Base-by-base conservation (phyloP, 2,113 vertebrate genomes). In the Epinephelus cyanopodus region DNA sequence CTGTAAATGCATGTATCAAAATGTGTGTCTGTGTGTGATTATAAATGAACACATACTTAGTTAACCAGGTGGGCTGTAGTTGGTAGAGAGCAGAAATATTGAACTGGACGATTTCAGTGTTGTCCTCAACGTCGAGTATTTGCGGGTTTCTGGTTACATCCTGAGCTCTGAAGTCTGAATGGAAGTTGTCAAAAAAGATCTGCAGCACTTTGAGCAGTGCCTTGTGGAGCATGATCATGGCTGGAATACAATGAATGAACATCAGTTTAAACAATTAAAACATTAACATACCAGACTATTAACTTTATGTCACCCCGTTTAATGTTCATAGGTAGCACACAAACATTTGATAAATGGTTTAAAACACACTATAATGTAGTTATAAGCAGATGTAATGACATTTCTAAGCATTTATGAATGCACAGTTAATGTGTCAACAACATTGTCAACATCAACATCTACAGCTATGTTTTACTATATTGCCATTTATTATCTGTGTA, bases 181-280 rank as follows among this genome's bases (percentile, higher is more conserved):
- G 90, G 82, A 95, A 95, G 91, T 94, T 95, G 76, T 90, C 87
- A 60, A 95, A 95, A 78, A 94, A 95, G 23, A 87, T 68, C 80
- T 93, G 90, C 37, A 95, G 89, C 69, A 95, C 56, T 74, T 89
- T 90, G 1, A 77, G 73, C 79, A 95, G 81, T 2, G 89, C 91
- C 10, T 52, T 42, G 58, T 94, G 87, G n/a, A 95, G 92, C 77
- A 61, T 74, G n/a, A 78, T 3, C 74, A 94, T 39, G 8, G 80
- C 95, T 95, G 37, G 0, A 86, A 67, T 0, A 70, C 27, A 81
- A n/a, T 75, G 23, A 50, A 61, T 1, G 71, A 83, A 79, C 27
- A 58, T 37, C 17, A 65, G 4, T 48, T 39, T 14, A 58, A 18
- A 69, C 23, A 33, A 27, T 17, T 12, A 11, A 37, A 42, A 68